A percentile compares a stretch with the other conserved stretches of the same genome.
These are phyloP conservation scores for Phalacrocorax pelagicus DNA, from an alignment of 2,113 vertebrate species.

Conservation along the genomic window DNA sequence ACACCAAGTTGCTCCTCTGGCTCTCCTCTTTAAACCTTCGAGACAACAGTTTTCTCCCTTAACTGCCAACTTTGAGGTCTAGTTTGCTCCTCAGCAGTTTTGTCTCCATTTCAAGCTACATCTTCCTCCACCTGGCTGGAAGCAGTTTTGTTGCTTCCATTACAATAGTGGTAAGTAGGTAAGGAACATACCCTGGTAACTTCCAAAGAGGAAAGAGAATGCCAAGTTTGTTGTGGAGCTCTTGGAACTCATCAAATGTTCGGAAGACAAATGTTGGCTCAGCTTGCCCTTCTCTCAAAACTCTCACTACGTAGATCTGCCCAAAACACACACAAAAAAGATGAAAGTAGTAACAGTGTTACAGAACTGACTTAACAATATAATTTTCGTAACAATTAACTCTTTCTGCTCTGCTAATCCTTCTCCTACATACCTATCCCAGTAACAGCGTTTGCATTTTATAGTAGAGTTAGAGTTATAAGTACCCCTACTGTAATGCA, in stretches of 20 bases:
- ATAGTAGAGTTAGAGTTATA: not conserved
- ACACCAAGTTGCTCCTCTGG: not conserved
- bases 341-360: not conserved
- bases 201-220: constrained; percentile 97
- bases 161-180: not conserved
- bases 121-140: not conserved
- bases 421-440: not conserved
- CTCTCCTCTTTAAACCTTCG: not conserved
- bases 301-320: constrained; percentile 92
- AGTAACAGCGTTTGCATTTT: not conserved
- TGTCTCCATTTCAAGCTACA: not conserved
- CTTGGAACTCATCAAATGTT: constrained; percentile 98
- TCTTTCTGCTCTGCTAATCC: not conserved
- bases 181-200: constrained; percentile 85
- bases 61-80: not conserved
- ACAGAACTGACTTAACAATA: not conserved
- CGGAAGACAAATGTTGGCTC: constrained; percentile 94
- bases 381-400: not conserved
- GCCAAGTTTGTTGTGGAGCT: constrained; percentile 96
- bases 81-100: not conserved
- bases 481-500: not conserved
- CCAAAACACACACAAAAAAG: constrained; percentile 12
- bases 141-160: not conserved
- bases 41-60: not conserved
- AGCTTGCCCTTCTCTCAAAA: constrained; percentile 88